Evolutionary conservation across 1,140 invertebrate species (phyloP).

Genomic region (Drosophila novamexicana): DNA sequence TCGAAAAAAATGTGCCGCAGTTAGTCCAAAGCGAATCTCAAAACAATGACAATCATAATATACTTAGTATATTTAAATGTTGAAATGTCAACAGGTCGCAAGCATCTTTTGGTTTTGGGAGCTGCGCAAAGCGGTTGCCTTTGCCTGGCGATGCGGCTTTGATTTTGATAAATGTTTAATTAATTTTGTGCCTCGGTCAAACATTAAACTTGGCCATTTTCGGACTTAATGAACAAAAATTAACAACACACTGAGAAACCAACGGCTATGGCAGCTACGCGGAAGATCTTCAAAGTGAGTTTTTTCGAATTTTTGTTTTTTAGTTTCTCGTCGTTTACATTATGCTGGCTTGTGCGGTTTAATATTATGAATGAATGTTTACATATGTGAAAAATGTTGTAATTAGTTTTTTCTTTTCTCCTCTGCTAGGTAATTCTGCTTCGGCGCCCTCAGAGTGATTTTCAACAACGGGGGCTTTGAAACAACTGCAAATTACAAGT

Average conservation of each 20-base stretch:
- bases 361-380: slow-evolving; percentile 79
- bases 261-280: slow-evolving; percentile 49
- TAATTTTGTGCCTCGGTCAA: slow-evolving; percentile 78
- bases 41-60: slow-evolving; percentile 66
- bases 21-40: slow-evolving; percentile 31
- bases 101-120: slow-evolving; percentile 15
- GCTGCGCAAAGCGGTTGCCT: slow-evolving; percentile 23
- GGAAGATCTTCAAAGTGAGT: slow-evolving; percentile 79
- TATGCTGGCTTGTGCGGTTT: slow-evolving; percentile 66
- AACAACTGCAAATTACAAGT: slow-evolving; percentile 78
- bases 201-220: slow-evolving; percentile 81
- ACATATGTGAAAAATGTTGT: slow-evolving; percentile 81
- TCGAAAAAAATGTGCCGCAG: slow-evolving; percentile 33
- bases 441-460: slow-evolving; percentile 58
- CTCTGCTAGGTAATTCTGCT: slow-evolving; percentile 14
- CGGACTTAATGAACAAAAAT: slow-evolving; percentile 82
- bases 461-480: slow-evolving; percentile 65
- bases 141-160: slow-evolving; percentile 64
- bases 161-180: slow-evolving; percentile 83
- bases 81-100: slow-evolving; percentile 63
- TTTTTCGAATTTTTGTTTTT: slow-evolving; percentile 44
- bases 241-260: slow-evolving; percentile 76
- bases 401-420: slow-evolving; percentile 70
- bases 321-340: slow-evolving; percentile 72
- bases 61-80: slow-evolving; percentile 44